Conservation (phyloP, 2,888 invertebrate species). For the Stenoptilia bipunctidactyla region DNA sequence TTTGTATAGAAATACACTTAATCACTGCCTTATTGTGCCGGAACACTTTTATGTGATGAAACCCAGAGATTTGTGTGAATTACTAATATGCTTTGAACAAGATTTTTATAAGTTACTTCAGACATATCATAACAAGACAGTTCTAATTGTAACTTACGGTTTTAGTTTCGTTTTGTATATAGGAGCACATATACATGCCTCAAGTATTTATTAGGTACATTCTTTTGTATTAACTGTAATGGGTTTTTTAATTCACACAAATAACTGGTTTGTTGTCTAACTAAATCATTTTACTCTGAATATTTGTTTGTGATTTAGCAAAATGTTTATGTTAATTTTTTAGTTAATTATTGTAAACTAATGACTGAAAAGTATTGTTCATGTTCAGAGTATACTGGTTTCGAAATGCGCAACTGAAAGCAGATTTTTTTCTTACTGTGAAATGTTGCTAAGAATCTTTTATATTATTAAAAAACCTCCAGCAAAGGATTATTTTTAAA, state of each 20-base stretch:
- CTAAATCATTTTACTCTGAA: slow-evolving; percentile 35
- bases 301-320: slow-evolving; percentile 28
- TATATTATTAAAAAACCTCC: slow-evolving; percentile 22
- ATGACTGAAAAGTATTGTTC: slow-evolving; percentile 16
- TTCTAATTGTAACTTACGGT: not conserved
- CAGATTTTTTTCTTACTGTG: slow-evolving; percentile 50
- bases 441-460: slow-evolving; percentile 52
- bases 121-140: not conserved
- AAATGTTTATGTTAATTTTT: slow-evolving; percentile 51
- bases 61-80: not conserved
- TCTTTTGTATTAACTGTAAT: not conserved
- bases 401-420: slow-evolving; percentile 36
- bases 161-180: not conserved
- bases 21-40: slow-evolving; percentile 70
- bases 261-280: slow-evolving; percentile 12
- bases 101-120: not conserved
- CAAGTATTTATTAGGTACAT: not conserved
- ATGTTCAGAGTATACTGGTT: slow-evolving; percentile 28
- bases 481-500: slow-evolving; percentile 35
- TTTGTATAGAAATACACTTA: slow-evolving; percentile 65
- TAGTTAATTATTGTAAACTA: slow-evolving; percentile 24
- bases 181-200: not conserved
- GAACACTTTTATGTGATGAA: slow-evolving; percentile 29
- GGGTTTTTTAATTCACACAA: not conserved
- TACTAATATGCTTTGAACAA: not conserved